Evolutionary conservation across 2,797 vertebrate genomes (phyloP).

Genomic region (Cuniculus paca): DNA sequence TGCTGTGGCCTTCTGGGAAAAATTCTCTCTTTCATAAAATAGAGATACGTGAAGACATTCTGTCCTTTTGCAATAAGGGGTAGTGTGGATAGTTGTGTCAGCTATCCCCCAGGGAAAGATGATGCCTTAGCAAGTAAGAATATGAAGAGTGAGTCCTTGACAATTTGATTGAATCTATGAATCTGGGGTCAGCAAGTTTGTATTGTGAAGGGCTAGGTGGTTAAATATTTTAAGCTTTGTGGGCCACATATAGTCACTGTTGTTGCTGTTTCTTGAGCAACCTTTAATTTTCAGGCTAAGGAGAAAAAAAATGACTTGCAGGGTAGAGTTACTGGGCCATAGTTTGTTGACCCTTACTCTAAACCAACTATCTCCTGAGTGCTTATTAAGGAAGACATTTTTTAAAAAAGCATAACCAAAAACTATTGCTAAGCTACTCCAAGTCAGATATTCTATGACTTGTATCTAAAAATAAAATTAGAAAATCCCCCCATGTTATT

Average conservation of each 20-base stretch:
- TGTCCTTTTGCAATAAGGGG: neutral
- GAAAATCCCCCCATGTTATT: neutral
- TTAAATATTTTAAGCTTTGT: neutral
- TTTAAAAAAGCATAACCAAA: neutral
- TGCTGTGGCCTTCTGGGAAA: neutral
- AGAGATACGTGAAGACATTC: accelerated
- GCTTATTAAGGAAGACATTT: neutral
- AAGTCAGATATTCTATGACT: neutral
- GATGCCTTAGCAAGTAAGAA: accelerated
- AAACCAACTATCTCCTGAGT: neutral
- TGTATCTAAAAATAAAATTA: neutral
- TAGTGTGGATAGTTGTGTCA: accelerated
- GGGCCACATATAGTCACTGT: neutral
- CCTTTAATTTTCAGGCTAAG: neutral
- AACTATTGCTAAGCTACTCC: neutral
- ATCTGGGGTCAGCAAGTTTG: neutral
- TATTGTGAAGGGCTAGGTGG: neutral
- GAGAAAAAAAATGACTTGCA: neutral
- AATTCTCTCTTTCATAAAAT: neutral
- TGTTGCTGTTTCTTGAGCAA: neutral
- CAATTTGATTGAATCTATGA: neutral
- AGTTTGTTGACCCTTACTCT: neutral
- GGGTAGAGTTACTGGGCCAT: neutral
- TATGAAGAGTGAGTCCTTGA: neutral
- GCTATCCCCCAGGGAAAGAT: accelerated